Evolutionary conservation across 2,797 vertebrate genomes (phyloP).

Genomic region (Zalophus californianus): DNA sequence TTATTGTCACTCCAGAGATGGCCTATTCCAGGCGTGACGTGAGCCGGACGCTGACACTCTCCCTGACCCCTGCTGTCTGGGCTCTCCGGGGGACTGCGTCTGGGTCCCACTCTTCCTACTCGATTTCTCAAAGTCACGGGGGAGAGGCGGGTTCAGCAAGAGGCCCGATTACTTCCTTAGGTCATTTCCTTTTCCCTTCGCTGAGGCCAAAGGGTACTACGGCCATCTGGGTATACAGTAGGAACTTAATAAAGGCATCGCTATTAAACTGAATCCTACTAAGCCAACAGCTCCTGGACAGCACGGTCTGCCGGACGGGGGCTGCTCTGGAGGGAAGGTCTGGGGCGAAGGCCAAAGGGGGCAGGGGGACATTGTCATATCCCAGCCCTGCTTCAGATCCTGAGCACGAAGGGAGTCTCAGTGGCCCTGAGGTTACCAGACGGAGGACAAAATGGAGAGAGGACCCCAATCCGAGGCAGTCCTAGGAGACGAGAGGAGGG

Average conservation of each 20-base stretch:
- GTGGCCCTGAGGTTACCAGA: fast-evolving
- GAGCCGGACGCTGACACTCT: not conserved
- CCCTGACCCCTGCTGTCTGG: fast-evolving
- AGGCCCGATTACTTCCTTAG: not conserved
- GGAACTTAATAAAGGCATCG: not conserved
- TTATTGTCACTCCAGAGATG: constrained; percentile 73
- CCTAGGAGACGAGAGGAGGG: fast-evolving
- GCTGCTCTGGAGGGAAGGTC: not conserved
- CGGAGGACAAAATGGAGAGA: not conserved
- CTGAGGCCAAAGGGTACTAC: not conserved
- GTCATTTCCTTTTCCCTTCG: fast-evolving
- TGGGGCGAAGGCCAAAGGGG: fast-evolving
- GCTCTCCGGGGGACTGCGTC: not conserved
- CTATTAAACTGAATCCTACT: fast-evolving
- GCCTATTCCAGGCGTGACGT: constrained; percentile 32
- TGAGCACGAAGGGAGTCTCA: not conserved
- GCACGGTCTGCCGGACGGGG: not conserved
- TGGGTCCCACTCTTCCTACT: fast-evolving
- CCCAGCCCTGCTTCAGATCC: not conserved
- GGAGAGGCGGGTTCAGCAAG: fast-evolving
- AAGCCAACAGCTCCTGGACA: not conserved
- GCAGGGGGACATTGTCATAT: fast-evolving
- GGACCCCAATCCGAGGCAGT: not conserved
- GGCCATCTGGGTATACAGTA: not conserved
- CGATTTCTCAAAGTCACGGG: not conserved